Conservation (phyloP, 2,797 vertebrate species). For the Fistularia tabacaria region DNA sequence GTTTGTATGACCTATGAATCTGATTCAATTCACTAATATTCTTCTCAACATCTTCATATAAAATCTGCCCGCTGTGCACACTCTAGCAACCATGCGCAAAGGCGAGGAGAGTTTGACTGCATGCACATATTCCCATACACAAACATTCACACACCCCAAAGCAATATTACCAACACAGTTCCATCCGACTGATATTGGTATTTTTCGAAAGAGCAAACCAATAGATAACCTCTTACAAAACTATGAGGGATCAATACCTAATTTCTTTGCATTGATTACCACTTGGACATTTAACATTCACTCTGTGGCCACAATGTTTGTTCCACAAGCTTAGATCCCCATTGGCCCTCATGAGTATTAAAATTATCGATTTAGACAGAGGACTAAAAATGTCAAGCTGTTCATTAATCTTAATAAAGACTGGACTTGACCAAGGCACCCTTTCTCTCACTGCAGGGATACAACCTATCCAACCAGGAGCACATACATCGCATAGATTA, state of each 20-base stretch:
- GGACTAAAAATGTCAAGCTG: slow-evolving; percentile 89
- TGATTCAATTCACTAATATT: slow-evolving; percentile 60
- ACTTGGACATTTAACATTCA: slow-evolving; percentile 90
- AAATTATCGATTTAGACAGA: slow-evolving; percentile 83
- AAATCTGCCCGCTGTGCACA: slow-evolving; percentile 72
- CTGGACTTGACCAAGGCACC: slow-evolving; percentile 72
- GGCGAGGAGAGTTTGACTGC: not conserved
- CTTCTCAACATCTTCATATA: slow-evolving; percentile 69
- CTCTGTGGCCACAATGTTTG: slow-evolving; percentile 82
- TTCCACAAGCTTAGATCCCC: slow-evolving; percentile 78
- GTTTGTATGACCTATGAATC: slow-evolving; percentile 51
- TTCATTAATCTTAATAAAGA: slow-evolving; percentile 86
- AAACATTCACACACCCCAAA: slow-evolving; percentile 36
- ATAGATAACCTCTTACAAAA: slow-evolving; percentile 94
- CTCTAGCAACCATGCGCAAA: slow-evolving; percentile 28
- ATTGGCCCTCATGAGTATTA: slow-evolving; percentile 83
- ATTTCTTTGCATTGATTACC: slow-evolving; percentile 96
- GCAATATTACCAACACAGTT: slow-evolving; percentile 79
- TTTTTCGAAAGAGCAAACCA: slow-evolving; percentile 95
- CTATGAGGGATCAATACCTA: slow-evolving; percentile 95
- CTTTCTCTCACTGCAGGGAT: slow-evolving; percentile 57
- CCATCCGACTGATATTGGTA: slow-evolving; percentile 87
- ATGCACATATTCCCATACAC: slow-evolving; percentile 21
- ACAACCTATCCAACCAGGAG: slow-evolving; percentile 61
- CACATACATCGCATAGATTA: slow-evolving; percentile 60